Conservation (phyloP, 2,113 vertebrate species). For the Piaya cayana region DNA sequence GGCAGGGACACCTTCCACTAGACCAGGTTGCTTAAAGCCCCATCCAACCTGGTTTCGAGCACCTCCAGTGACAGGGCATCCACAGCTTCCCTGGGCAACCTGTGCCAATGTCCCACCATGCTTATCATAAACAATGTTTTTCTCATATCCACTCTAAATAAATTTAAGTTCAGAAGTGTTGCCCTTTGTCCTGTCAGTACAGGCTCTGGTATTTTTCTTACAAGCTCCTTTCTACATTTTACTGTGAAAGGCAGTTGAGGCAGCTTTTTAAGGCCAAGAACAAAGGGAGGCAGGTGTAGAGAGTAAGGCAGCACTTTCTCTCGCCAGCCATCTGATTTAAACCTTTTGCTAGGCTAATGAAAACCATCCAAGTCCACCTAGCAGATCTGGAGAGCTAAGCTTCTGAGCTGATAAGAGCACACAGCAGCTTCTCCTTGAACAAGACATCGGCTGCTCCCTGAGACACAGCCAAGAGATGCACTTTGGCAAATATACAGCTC, state of each 20-base stretch:
- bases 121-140: background rate
- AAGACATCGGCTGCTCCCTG: fast-evolving
- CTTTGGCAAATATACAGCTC: background rate
- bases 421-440: background rate
- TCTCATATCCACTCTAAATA: background rate
- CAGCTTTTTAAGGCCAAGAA: background rate
- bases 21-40: background rate
- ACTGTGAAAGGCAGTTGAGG: background rate
- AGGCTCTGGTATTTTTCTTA: background rate
- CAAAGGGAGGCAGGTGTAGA: background rate
- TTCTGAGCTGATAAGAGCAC: background rate
- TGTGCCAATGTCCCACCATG: too few species aligned
- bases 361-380: background rate
- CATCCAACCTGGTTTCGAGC: background rate
- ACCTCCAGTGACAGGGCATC: too few species aligned
- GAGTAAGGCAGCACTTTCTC: background rate
- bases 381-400: background rate
- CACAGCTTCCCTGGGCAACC: too few species aligned
- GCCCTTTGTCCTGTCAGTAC: background rate
- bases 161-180: background rate
- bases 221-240: background rate
- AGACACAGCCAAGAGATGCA: background rate
- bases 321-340: background rate
- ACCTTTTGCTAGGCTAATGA: background rate
- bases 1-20: background rate